A percentile compares a stretch with the other conserved stretches of the same genome.
phyloP scores from a whole-genome alignment of 2,797 vertebrate species.

The Sternarchorhynchus goeldii region DNA sequence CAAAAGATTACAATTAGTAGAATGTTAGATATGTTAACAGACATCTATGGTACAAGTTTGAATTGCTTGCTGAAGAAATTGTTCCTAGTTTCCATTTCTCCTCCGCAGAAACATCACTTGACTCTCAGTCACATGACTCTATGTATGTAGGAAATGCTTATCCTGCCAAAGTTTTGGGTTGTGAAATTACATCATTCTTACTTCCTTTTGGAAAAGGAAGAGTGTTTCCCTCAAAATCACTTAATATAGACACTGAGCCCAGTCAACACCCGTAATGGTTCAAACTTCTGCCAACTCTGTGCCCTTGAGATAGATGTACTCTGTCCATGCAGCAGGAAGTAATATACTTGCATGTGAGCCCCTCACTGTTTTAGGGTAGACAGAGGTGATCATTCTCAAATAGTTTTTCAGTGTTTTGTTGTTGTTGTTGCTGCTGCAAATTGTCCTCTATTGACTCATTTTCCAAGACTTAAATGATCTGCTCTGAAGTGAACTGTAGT shows the following conservation, averaged over 20 bases:
- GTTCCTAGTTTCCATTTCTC: neutral
- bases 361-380: neutral
- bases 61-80: neutral
- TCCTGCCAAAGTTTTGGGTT: conserved; percentile 45
- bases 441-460: neutral
- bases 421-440: neutral
- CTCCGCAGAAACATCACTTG: too few species aligned
- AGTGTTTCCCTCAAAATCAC: conserved; percentile 59
- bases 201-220: conserved; percentile 60
- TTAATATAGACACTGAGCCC: conserved; percentile 54
- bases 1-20: neutral
- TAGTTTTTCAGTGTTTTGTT: too few species aligned
- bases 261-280: conserved; percentile 45
- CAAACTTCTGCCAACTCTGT: conserved; percentile 49
- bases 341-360: neutral
- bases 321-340: neutral
- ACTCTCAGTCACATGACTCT: neutral
- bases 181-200: conserved; percentile 59
- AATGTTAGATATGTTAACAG: neutral
- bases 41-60: too few species aligned
- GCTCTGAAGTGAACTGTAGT: neutral
- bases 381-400: neutral
- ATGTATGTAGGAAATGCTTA: conserved; percentile 47
- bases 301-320: conserved; percentile 36
- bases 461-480: neutral